Evolutionary conservation across 1,140 invertebrate genomes (phyloP), one percentile per base, ranked within the genome.

Genomic region (Nixonia krombeini): DNA sequence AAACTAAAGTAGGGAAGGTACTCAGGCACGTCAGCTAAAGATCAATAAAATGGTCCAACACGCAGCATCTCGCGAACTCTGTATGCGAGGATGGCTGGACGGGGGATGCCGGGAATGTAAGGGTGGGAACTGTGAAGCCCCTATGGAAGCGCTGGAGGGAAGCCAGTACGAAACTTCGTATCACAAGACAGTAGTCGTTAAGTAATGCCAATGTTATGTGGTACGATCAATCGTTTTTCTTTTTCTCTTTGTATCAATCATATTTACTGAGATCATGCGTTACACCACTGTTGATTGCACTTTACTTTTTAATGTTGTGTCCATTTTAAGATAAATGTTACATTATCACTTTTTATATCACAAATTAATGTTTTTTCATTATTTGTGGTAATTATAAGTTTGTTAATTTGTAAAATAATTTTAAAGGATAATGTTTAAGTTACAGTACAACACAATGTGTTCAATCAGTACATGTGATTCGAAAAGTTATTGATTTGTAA

Each of bases 1-100:
- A n/a, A n/a, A 6, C 21, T 21, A 21, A 21, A 21, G 6, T 3
- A 21, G 21, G 21, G 6, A 21, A 6, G 21, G 21, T 3, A 21
- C 6, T 3, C 6, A 21, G 21, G 2, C 21, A 21, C 21, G 21
- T 21, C 2, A 21, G 21, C 21, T 21, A 21, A 2, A 21, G 68
- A 84, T 84, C 81, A 84, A 83, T 83, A 84, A 80, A 67, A 49
- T 75, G 82, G 80, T 83, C 78, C 80, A 62, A 72, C 74, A 76
- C 42, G 23, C 77, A 81, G 80, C 80, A 74, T 83, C 78, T 72
- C 45, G 52, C 55, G 63, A 41, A 49, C 66, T 38, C 55, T 47
- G 42, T 51, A 49, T 37, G 65, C 35, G 57, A 42, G 59, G 55
- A 58, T 63, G 61, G 58, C 44, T 51, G 26, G 38, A 58, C 56